These are phyloP conservation scores for Terebella lapidaria DNA, from an alignment of 2,888 invertebrate genomes.

Conservation along the genomic window DNA sequence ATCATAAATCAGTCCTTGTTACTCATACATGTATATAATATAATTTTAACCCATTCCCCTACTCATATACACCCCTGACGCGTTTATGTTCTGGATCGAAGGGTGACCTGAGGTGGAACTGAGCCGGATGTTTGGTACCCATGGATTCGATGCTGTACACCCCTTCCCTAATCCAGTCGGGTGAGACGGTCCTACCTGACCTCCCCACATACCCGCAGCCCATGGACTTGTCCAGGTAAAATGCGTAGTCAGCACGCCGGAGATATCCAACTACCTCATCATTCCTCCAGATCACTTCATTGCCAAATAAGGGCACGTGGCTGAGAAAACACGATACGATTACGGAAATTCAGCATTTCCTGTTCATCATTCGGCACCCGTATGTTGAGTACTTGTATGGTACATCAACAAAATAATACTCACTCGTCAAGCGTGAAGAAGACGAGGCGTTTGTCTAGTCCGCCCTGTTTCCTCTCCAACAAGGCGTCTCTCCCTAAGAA, in stretches of 20 bases:
- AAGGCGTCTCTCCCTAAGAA: constrained; percentile 75
- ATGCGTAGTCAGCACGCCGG: constrained; percentile 75
- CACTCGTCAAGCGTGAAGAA: constrained; percentile 56
- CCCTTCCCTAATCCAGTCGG: constrained; percentile 58
- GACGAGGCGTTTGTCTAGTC: constrained; percentile 64
- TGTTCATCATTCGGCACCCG: background rate
- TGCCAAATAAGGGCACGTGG: constrained; percentile 73
- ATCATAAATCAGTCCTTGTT: too few species aligned
- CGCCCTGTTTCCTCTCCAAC: constrained; percentile 63
- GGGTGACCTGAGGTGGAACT: constrained; percentile 68
- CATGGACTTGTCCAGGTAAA: constrained; percentile 60
- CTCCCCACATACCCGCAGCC: constrained; percentile 61
- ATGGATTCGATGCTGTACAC: constrained; percentile 75
- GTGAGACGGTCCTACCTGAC: constrained; percentile 56
- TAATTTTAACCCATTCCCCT: too few species aligned
- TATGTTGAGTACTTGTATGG: too few species aligned
- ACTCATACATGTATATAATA: too few species aligned
- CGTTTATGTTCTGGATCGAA: constrained; percentile 77
- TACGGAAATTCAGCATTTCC: background rate
- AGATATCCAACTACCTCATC: constrained; percentile 73
- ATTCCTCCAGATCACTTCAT: constrained; percentile 71
- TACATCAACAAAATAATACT: constrained; percentile 16
- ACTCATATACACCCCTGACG: constrained; percentile 62
- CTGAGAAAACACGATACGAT: constrained; percentile 34
- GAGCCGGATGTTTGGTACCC: constrained; percentile 63